A percentile compares a stretch with the other conserved stretches of the same genome.
phyloP scores from a whole-genome alignment of 2,888 invertebrate species.

The Microctonus brassicae region DNA sequence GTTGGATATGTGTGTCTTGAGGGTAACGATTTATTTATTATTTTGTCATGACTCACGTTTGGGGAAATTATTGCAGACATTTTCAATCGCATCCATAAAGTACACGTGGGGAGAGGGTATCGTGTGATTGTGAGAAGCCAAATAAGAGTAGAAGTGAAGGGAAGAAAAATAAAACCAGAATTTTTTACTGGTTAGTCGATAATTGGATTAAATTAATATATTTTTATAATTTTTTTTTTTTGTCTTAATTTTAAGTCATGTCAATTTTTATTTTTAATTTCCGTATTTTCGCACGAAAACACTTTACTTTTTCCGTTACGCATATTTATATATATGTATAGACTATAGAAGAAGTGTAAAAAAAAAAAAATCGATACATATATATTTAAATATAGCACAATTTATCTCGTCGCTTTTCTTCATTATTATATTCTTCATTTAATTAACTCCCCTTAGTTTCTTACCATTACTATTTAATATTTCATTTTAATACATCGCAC shows the following conservation, averaged over 20 bases:
- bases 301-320: background rate
- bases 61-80: constrained; percentile 3
- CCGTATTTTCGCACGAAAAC: constrained; percentile 45
- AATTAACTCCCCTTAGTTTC: constrained; percentile 62
- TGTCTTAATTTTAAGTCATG: constrained; percentile 57
- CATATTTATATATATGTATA: too few relatives aligned
- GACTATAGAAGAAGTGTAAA: too few relatives aligned
- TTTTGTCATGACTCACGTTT: background rate
- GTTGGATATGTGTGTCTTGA: too few relatives aligned
- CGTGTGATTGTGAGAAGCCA: background rate
- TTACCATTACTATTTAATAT: constrained; percentile 32
- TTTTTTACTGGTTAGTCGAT: background rate
- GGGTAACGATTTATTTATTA: background rate
- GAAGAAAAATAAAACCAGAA: too few relatives aligned
- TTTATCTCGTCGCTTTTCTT: too few relatives aligned
- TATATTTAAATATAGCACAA: too few relatives aligned
- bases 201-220: background rate
- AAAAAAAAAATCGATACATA: too few relatives aligned
- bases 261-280: constrained; percentile 64
- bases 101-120: too few relatives aligned
- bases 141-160: background rate
- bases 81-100: background rate
- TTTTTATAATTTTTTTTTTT: background rate
- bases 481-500: constrained; percentile 20
- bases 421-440: constrained; percentile 45